Conservation (phyloP, 2,888 invertebrate genomes). For the Erebia ligea region DNA sequence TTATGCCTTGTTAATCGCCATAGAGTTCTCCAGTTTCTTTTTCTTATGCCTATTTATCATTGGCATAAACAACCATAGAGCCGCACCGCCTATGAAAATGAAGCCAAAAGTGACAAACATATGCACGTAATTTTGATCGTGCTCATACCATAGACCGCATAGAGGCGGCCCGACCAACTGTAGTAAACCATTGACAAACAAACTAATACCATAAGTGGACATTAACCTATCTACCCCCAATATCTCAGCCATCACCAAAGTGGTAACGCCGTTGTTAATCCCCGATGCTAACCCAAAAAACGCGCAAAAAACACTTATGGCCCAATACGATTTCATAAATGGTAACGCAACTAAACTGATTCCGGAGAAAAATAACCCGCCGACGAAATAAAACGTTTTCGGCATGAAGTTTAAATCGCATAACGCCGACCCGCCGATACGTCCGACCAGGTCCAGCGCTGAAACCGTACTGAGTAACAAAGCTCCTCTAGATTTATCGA, state of each 20-base stretch:
- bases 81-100: constrained; percentile 88
- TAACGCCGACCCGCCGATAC: constrained; percentile 92
- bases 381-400: constrained; percentile 91
- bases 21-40: constrained; percentile 45
- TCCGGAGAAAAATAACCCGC: constrained; percentile 90
- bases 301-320: constrained; percentile 87
- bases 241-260: constrained; percentile 94
- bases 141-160: constrained; percentile 88
- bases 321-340: constrained; percentile 84
- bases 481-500: constrained; percentile 88
- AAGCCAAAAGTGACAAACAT: constrained; percentile 90
- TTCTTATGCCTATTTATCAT: constrained; percentile 81
- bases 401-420: constrained; percentile 91
- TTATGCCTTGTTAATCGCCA: constrained; percentile 33
- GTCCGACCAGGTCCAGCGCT: constrained; percentile 90
- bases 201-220: constrained; percentile 93
- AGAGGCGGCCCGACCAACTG: constrained; percentile 92
- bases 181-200: constrained; percentile 92
- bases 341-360: constrained; percentile 89
- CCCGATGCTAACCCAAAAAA: constrained; percentile 92
- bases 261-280: constrained; percentile 92
- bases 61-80: constrained; percentile 90
- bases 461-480: constrained; percentile 91
- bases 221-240: constrained; percentile 92
- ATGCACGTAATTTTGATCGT: constrained; percentile 85